Base-by-base conservation (phyloP, 2,113 vertebrate species). In the Calidris pugnax region DNA sequence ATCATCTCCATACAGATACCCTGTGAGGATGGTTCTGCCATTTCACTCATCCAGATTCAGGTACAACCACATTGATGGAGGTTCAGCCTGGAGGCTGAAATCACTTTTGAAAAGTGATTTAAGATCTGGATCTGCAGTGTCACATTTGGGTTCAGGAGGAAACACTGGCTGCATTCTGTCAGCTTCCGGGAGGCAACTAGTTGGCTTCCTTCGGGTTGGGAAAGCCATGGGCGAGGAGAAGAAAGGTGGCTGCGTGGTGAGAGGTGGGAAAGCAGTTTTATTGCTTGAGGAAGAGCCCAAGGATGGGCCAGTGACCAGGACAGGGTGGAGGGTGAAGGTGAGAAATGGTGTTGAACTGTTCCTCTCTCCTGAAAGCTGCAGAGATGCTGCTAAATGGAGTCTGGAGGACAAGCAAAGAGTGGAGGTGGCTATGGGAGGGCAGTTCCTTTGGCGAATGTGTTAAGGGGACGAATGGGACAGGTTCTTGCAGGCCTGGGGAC, bases 1-100 rank as follows among this genome's bases (percentile, higher is more conserved):
- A 0, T 92, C 20, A 10, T 73, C 33, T 80, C 41, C 0, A 0
- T 57, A 8, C 17, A 1, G 2, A 24, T 27, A 26, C 9, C 33
- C 0, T 0, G 0, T 30, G 55, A 50, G 41, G 12, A 48, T 1
- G 1, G 64, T 71, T 69, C 41, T 93, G 68, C 48, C 43, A 9
- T 69, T 86, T 55, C 17, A 13, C 4, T 79, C 23, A 17, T 47
- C 18, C 30, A 8, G 12, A 9, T 74, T 73, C 12, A 48, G 67
- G 15, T 47, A 24, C 60, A 59, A 30, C 26, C 12, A 14, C 9
- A 7, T 33, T 0, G 0, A 17, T 79, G 35, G 27, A 68, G 71
- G 55, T 87, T 77, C 24, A 55, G 33, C 33, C 68, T 79, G 41
- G 19, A 50, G 77, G 50, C n/a, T n/a, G n/a, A n/a, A n/a, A n/a